phyloP scores from a whole-genome alignment of 2,888 invertebrate genomes.

The Adineta ricciae region DNA sequence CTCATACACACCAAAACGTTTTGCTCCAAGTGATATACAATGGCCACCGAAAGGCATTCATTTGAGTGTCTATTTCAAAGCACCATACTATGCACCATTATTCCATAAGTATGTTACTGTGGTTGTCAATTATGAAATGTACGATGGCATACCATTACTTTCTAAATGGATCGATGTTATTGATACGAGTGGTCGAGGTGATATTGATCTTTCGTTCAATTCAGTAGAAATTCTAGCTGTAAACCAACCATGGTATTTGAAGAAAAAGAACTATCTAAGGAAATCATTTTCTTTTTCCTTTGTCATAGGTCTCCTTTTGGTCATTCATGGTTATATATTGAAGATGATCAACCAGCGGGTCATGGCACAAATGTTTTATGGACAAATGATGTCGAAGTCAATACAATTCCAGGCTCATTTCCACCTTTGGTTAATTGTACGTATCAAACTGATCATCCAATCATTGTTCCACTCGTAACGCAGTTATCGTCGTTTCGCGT shows the following conservation, averaged over 20 bases:
- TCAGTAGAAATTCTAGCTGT: constrained; percentile 36
- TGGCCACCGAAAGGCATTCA: constrained; percentile 36
- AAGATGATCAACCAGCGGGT: constrained; percentile 34
- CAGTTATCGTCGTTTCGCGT: constrained; percentile 35
- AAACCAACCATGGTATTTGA: constrained; percentile 35
- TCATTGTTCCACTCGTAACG: neutral
- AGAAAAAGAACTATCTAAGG: neutral
- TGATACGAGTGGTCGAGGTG: neutral
- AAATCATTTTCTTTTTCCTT: no score
- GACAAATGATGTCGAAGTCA: constrained; percentile 34
- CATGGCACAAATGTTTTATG: constrained; percentile 36
- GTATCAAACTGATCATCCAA: constrained; percentile 28
- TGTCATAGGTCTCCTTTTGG: constrained; percentile 20
- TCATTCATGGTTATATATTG: constrained; percentile 35
- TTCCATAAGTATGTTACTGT: constrained; percentile 35
- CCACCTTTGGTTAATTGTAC: constrained; percentile 35
- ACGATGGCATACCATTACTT: constrained; percentile 36
- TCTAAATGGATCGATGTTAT: constrained; percentile 35
- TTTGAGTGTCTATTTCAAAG: constrained; percentile 33
- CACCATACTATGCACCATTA: constrained; percentile 34
- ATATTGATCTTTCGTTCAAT: constrained; percentile 32
- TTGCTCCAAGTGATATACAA: constrained; percentile 35
- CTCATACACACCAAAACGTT: constrained; percentile 35
- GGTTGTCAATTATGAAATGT: constrained; percentile 36
- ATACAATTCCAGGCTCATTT: constrained; percentile 36